phyloP scores from a whole-genome alignment of 37 sponge, comb jelly and placozoan genomes.

The Oopsacas minuta region DNA sequence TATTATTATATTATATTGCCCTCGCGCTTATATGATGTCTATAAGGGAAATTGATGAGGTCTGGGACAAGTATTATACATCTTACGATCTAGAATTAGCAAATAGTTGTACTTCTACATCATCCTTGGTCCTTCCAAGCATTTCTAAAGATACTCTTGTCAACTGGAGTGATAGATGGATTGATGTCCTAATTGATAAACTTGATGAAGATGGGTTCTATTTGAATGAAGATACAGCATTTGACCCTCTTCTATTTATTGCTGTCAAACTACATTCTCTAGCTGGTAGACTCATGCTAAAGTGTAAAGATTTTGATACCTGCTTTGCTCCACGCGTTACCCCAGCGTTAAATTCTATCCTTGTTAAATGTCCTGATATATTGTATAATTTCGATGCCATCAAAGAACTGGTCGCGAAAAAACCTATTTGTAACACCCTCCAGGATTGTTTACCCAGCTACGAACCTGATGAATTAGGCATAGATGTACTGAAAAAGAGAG shows the following conservation, averaged over 20 bases:
- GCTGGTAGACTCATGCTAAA: not conserved
- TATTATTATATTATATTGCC: not conserved
- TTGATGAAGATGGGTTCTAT: not conserved
- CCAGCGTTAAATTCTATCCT: constrained; percentile 3
- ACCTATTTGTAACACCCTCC: not conserved
- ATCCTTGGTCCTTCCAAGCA: not conserved
- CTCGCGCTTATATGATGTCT: not conserved
- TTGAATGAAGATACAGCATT: not conserved
- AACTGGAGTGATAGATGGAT: not conserved
- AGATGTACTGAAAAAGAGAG: not conserved
- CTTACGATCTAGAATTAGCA: not conserved
- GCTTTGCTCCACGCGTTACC: not conserved
- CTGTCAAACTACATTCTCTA: not conserved
- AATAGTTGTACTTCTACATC: not conserved
- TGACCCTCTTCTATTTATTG: not conserved
- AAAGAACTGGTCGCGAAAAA: not conserved
- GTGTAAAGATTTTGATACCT: not conserved
- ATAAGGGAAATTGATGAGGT: not conserved
- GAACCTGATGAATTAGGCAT: not conserved
- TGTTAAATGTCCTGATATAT: not conserved
- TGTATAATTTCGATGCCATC: not conserved
- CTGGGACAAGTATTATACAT: not conserved
- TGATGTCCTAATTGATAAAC: not conserved
- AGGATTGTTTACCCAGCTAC: not conserved
- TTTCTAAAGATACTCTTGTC: not conserved